Percentiles rank a stretch among this genome's conserved stretches.
phyloP scores from a whole-genome alignment of 2,888 invertebrate species.

The Pheosia gnoma region DNA sequence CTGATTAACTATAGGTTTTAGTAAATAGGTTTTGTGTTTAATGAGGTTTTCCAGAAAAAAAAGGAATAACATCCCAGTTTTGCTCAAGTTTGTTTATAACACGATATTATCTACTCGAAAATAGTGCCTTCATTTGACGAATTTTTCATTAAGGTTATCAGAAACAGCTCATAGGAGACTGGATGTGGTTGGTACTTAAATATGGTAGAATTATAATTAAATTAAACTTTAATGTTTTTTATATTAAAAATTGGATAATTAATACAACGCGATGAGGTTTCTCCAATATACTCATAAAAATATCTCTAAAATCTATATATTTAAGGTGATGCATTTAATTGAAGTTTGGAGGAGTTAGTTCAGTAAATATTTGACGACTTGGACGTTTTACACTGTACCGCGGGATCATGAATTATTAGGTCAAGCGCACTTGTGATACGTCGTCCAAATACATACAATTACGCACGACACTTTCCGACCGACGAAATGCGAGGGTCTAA shows the following conservation, averaged over 20 bases:
- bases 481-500: too few species aligned
- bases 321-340: constrained; percentile 43
- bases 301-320: constrained; percentile 22
- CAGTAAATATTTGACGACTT: neutral
- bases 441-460: too few species aligned
- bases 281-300: constrained; percentile 43
- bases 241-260: constrained; percentile 14
- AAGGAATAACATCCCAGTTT: neutral
- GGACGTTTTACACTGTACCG: too few species aligned
- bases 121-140: constrained; percentile 44
- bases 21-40: neutral
- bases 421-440: too few species aligned
- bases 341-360: constrained; percentile 16
- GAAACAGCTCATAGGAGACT: constrained; percentile 43
- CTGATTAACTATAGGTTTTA: neutral
- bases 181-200: constrained; percentile 52
- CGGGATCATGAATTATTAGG: too few species aligned
- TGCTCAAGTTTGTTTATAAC: neutral
- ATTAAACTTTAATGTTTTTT: constrained; percentile 20
- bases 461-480: too few species aligned
- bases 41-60: too few species aligned
- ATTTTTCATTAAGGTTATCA: constrained; percentile 11
- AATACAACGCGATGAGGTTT: constrained; percentile 31
- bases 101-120: constrained; percentile 6
- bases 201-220: constrained; percentile 26